Conservation (phyloP, 2,888 invertebrate species). For the Caenorhabditis panamensis region DNA sequence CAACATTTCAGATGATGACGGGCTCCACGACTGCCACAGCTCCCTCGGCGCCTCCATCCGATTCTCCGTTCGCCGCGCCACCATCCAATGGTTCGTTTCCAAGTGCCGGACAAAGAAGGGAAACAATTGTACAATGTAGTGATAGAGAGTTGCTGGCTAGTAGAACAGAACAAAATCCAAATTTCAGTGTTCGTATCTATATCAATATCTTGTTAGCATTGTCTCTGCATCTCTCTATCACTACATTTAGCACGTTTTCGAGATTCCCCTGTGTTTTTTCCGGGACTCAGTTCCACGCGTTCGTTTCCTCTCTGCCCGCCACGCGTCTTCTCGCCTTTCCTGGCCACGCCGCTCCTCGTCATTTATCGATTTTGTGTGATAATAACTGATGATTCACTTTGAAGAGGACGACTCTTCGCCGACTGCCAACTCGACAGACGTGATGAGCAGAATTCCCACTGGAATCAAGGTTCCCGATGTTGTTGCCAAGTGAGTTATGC, state of each 20-base stretch:
- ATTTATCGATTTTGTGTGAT: constrained; percentile 21
- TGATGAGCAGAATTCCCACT: constrained; percentile 59
- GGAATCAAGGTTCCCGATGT: constrained; percentile 50
- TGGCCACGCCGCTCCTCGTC: neutral
- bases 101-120: too few relatives aligned
- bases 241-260: too few relatives aligned
- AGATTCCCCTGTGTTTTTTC: too few relatives aligned
- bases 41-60: constrained; percentile 44
- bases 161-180: too few relatives aligned
- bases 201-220: too few relatives aligned
- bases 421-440: constrained; percentile 29
- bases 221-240: too few relatives aligned
- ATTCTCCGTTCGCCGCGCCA: constrained; percentile 32
- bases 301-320: neutral
- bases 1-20: constrained; percentile 52
- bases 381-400: constrained; percentile 21
- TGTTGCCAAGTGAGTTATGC: constrained; percentile 33
- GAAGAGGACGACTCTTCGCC: constrained; percentile 28
- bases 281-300: constrained; percentile 15
- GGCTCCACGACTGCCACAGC: constrained; percentile 34
- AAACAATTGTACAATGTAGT: too few relatives aligned
- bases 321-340: neutral
- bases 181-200: too few relatives aligned
- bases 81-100: constrained; percentile 30
- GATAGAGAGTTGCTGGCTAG: too few relatives aligned